These are phyloP conservation scores for Centropus unirufus DNA, from an alignment of 2,113 vertebrate species.

Conservation along the genomic window DNA sequence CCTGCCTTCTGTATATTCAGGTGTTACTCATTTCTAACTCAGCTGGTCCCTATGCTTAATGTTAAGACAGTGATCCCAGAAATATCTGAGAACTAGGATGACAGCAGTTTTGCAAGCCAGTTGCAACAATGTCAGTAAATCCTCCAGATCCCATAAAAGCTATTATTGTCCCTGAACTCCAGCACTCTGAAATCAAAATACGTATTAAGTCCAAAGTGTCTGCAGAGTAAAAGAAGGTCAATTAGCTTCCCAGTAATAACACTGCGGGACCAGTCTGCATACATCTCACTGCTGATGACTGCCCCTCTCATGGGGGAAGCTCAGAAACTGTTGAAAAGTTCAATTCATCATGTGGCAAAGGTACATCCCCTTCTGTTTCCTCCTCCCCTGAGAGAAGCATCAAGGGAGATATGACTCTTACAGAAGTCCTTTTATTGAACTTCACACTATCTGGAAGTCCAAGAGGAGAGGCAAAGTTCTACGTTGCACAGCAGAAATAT, in stretches of 20 bases:
- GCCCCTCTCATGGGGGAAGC: not conserved
- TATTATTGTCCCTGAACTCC: not conserved
- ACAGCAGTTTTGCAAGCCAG: slow-evolving; percentile 17
- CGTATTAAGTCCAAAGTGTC: accelerated
- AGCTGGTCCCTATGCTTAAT: not conserved
- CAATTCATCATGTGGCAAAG: not conserved
- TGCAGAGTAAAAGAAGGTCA: not conserved
- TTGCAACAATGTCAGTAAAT: not conserved
- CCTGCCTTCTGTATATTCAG: slow-evolving; percentile 31
- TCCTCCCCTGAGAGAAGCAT: not conserved
- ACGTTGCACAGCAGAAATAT: not conserved
- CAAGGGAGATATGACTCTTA: not conserved
- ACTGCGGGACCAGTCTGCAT: not conserved
- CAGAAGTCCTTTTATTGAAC: not conserved
- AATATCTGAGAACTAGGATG: not conserved
- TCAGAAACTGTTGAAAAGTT: not conserved
- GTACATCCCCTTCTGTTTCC: not conserved
- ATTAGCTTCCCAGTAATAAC: not conserved
- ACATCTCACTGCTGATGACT: not conserved
- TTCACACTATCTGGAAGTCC: not conserved
- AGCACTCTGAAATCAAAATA: not conserved
- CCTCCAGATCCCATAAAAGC: not conserved
- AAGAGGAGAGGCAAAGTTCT: not conserved
- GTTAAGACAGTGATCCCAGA: not conserved
- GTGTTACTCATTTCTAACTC: slow-evolving; percentile 19